Evolutionary conservation across 2,113 vertebrate genomes (phyloP).

Genomic region (Thunnus thynnus): DNA sequence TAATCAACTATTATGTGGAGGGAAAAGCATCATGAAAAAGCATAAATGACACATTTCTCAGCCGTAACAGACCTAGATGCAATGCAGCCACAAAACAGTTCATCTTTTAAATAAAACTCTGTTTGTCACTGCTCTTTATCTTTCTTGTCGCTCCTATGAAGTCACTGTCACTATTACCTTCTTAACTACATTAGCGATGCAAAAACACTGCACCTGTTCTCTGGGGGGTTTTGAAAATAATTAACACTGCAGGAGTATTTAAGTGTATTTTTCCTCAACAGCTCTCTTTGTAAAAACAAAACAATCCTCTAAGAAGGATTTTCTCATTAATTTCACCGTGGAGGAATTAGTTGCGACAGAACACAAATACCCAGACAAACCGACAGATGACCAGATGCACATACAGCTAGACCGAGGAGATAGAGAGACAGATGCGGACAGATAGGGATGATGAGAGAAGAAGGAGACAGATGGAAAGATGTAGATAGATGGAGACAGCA

Average conservation of each 20-base stretch:
- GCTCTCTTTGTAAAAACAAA: constrained; percentile 19
- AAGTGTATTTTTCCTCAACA: constrained; percentile 7
- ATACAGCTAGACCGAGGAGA: constrained; percentile 30
- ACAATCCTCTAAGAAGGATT: constrained; percentile 1
- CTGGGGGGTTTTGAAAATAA: constrained; percentile 29
- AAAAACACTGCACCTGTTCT: constrained; percentile 35
- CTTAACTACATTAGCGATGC: constrained; percentile 16
- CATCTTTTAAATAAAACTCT: neutral
- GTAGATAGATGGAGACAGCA: constrained; percentile 68
- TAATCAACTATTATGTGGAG: neutral
- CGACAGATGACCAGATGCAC: constrained; percentile 64
- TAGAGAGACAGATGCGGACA: constrained; percentile 40
- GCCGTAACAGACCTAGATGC: neutral
- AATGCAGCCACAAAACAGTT: neutral
- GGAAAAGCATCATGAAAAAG: neutral
- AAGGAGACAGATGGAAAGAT: constrained; percentile 72
- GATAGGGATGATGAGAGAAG: constrained; percentile 47
- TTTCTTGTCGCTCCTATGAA: neutral
- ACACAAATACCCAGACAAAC: constrained; percentile 20
- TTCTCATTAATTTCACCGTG: constrained; percentile 9
- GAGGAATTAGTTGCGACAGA: constrained; percentile 36
- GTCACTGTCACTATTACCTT: neutral
- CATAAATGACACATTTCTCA: neutral
- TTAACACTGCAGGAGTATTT: constrained; percentile 6
- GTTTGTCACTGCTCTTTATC: neutral